Evolutionary conservation across 2,113 vertebrate genomes (phyloP).

Genomic region (Suricata suricatta): DNA sequence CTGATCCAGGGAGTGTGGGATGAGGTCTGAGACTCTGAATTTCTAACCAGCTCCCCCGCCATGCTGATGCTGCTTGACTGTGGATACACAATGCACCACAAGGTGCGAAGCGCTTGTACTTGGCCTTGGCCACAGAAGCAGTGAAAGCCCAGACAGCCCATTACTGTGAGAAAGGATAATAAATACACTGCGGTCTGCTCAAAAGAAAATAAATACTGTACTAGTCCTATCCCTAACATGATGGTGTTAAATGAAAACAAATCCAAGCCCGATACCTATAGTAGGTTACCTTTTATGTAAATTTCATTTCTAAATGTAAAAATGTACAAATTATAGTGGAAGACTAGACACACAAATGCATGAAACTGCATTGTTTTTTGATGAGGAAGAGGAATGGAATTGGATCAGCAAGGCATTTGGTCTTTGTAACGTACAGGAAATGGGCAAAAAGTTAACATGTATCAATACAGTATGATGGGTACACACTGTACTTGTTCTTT

Average conservation of each 20-base stretch:
- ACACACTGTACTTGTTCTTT: background rate
- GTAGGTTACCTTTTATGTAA: background rate
- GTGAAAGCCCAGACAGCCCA: background rate
- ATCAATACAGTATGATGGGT: too few relatives aligned
- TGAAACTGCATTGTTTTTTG: background rate
- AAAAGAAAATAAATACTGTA: background rate
- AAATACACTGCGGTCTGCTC: background rate
- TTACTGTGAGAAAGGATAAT: background rate
- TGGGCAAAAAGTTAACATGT: background rate
- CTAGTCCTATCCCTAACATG: background rate
- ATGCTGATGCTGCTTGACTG: background rate
- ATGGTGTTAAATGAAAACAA: background rate
- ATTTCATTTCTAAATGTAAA: slow-evolving; percentile 7
- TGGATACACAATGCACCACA: background rate
- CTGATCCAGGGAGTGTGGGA: background rate
- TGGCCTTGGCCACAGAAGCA: background rate
- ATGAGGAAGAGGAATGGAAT: background rate
- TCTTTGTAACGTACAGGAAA: background rate
- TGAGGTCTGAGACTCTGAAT: background rate
- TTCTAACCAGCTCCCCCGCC: background rate
- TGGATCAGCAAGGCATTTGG: background rate
- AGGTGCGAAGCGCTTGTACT: background rate
- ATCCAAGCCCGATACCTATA: background rate
- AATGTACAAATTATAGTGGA: background rate
- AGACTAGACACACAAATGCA: background rate